Evolutionary conservation across 2,797 vertebrate genomes (phyloP), one percentile per base, ranked within the genome.

Genomic region (Anas bahamensis): DNA sequence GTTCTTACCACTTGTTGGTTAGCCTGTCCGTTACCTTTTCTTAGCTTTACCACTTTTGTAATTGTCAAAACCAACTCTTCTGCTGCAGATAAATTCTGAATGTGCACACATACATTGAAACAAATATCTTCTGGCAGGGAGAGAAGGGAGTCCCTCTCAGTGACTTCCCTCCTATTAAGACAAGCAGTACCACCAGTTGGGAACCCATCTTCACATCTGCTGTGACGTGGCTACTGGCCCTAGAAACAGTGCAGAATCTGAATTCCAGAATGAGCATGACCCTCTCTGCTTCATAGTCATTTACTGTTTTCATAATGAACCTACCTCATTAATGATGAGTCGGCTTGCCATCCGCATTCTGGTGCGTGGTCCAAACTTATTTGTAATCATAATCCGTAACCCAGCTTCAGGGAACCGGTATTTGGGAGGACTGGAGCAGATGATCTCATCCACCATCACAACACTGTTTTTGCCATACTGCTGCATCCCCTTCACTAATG

Each of bases 371-470:
- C 99, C 99, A 76, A 99, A 99, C 73, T 99, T 99, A 91, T 99
- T 99, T 59, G 99, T 99, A 94, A 99, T 99, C 99, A 99, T 99
- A 73, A 99, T 96, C 31, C 99, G 98, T 29, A 99, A 97, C 14
- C 99, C 99, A 1, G 99, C 99, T 94, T 99, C 99, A 1, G 99
- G 99, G 84, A 99, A 99, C 33, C 98, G 98, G 96, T 98, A 99
- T 91, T 99, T 99, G 29, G 99, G 98, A 4, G 99, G 99, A 82
- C 98, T 99, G 97, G 98, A 98, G 82, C 98, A 98, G 94, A 99
- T 98, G 91, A 99, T 98, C 97, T 99, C 99, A 60, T 99, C 99
- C 97, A 99, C 99, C 99, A 99, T 99, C 95, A 99, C 98, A 95
- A 99, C 99, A 0, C 98, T 99, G 83, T 97, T 99, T 41, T 98